Evolutionary conservation across 64 coral and sea anemone genomes (phyloP).

Genomic region (Pocillopora verrucosa): DNA sequence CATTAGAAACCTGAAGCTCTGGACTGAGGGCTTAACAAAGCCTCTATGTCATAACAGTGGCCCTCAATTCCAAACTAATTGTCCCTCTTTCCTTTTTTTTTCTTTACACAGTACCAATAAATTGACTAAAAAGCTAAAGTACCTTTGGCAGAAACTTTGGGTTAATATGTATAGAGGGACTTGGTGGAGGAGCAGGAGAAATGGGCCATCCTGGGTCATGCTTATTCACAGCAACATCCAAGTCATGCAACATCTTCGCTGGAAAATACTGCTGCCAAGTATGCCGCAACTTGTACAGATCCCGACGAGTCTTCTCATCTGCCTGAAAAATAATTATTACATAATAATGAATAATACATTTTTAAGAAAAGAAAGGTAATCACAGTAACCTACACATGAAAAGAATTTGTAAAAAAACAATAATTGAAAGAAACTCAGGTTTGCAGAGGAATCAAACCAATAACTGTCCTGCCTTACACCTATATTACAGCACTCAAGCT

Average conservation of each 20-base stretch:
- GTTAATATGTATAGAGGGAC: slow-evolving; percentile 96
- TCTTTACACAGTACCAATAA: too few relatives aligned
- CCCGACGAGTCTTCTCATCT: slow-evolving; percentile 88
- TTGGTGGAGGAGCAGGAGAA: slow-evolving; percentile 71
- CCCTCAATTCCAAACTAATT: too few relatives aligned
- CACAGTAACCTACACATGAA: neutral
- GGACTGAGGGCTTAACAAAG: too few relatives aligned
- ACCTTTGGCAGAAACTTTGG: slow-evolving; percentile 98
- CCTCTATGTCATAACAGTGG: too few relatives aligned
- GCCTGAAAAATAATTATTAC: slow-evolving; percentile 51
- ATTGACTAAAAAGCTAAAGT: neutral
- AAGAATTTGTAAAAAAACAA: too few relatives aligned
- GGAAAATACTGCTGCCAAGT: slow-evolving; percentile 95
- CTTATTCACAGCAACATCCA: slow-evolving; percentile 86
- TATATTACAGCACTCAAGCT: too few relatives aligned
- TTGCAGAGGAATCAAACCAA: too few relatives aligned
- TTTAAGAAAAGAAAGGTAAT: neutral
- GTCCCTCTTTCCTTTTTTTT: too few relatives aligned
- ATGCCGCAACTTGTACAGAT: slow-evolving; percentile 86
- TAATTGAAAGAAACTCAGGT: too few relatives aligned
- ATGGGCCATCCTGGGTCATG: slow-evolving; percentile 89
- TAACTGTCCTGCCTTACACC: too few relatives aligned
- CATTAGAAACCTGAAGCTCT: too few relatives aligned
- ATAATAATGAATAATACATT: neutral
- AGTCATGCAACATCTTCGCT: slow-evolving; percentile 74